Conservation (phyloP, 2,797 vertebrate genomes). For the Pogoniulus pusillus region DNA sequence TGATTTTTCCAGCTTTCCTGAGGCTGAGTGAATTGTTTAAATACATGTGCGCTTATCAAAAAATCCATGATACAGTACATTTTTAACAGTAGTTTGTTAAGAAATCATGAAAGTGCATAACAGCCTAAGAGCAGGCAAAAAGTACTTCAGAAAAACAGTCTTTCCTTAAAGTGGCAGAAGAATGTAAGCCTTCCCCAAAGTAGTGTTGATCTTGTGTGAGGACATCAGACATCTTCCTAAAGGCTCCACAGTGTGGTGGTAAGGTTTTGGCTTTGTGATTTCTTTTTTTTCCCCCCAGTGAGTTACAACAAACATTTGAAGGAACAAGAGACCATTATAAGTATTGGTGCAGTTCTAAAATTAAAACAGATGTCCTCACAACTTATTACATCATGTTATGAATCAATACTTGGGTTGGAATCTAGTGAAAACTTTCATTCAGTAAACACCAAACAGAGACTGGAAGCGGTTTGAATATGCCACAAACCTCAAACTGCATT, state of each 20-base stretch:
- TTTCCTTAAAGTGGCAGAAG: slow-evolving; percentile 48
- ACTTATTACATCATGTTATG: neutral
- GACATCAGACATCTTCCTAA: slow-evolving; percentile 36
- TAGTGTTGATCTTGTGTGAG: slow-evolving; percentile 17
- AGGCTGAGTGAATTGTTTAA: slow-evolving; percentile 69
- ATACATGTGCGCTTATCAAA: slow-evolving; percentile 72
- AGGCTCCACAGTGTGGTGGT: slow-evolving; percentile 8
- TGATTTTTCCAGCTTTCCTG: slow-evolving; percentile 68
- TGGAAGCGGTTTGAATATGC: neutral
- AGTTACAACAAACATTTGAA: slow-evolving; percentile 21
- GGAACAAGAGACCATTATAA: neutral
- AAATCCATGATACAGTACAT: slow-evolving; percentile 68
- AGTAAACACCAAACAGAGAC: neutral
- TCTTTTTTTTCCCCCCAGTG: neutral
- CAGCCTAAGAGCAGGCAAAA: slow-evolving; percentile 68
- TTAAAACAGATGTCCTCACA: neutral
- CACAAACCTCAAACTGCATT: neutral
- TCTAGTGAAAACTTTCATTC: neutral
- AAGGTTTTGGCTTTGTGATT: neutral
- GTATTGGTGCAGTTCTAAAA: neutral
- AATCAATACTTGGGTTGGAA: neutral
- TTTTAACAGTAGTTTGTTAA: slow-evolving; percentile 69
- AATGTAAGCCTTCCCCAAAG: slow-evolving; percentile 42
- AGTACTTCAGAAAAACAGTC: slow-evolving; percentile 69
- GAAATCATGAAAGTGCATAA: slow-evolving; percentile 73